Percentiles rank a stretch among this genome's conserved stretches.
phyloP scores from a whole-genome alignment of 2,113 vertebrate species.

The Ammodytes marinus region DNA sequence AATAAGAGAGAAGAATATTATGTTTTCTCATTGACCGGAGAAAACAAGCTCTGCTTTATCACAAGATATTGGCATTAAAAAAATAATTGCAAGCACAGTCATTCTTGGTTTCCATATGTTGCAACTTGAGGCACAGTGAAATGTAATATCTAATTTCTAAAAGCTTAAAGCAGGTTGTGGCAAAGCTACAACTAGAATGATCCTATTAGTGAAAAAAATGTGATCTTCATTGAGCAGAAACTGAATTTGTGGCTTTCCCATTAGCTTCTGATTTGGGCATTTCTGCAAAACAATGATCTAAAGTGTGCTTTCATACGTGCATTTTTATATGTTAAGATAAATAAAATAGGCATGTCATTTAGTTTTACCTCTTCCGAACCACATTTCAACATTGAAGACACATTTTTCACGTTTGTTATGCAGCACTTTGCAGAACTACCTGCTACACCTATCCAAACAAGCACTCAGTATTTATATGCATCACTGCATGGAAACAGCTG shows the following conservation, averaged over 20 bases:
- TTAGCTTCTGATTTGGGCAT: not conserved
- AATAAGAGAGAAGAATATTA: no score
- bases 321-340: not conserved
- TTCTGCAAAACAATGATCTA: not conserved
- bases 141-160: not conserved
- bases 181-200: not conserved
- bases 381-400: constrained; percentile 7
- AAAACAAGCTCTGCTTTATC: no score
- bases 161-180: constrained; percentile 7
- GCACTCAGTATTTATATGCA: not conserved
- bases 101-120: no score
- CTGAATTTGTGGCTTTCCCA: not conserved
- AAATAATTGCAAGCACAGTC: no score
- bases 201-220: not conserved
- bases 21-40: no score
- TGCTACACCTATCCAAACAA: not conserved
- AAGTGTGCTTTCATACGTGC: not conserved
- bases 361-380: no score
- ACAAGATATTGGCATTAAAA: no score
- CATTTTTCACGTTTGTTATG: constrained; percentile 12
- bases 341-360: not conserved
- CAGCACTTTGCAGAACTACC: not conserved
- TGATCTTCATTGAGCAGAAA: not conserved
- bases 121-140: constrained; percentile 10
- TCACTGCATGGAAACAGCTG: not conserved